Base-by-base conservation (phyloP, 2,113 vertebrate species). In the Phyllostomus hastatus region DNA sequence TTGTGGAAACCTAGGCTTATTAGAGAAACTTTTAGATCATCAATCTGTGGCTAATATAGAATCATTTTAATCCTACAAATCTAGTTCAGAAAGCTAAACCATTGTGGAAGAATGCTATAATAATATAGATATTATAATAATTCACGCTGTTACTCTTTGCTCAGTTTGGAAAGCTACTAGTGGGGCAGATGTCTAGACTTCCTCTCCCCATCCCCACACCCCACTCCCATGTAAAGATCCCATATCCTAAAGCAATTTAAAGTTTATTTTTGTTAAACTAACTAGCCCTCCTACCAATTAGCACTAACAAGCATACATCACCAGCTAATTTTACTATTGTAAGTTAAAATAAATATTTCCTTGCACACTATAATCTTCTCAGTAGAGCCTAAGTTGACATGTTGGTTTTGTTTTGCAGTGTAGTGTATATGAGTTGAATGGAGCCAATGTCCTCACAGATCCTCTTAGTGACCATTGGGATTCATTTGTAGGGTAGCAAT, bases 261-360 rank as follows among this genome's bases (percentile, higher is more conserved):
- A 78, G 31, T 66, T 89, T 81, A 70, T 93, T 91, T 96, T 96
- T 85, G 15, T 72, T 46, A 67, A 35, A 64, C 73, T 93, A 95
- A 24, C 28, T 81, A 52, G 6, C 66, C 57, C 76, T 28, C n/a
- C 72, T 88, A 61, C 48, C 64, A 43, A 78, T 85, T 94, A 28
- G 72, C 33, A 88, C 24, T 76, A 78, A 87, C 33, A 84, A 33
- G 10, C 28, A 38, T 87, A 91, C 1, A 54, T 86, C 26, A 70
- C 41, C 11, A 35, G 31, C 31, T 89, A 82, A 91, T 85, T 84
- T 91, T 88, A 82, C 41, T 92, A 26, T 66, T 84, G 14, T 89
- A 82, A 81, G 7, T 92, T 97, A 70, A 78, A 91, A 70, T 64
- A 86, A 90, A 66, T 69, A 90, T 89, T 95, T 48, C 48, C 54